Evolutionary conservation across 2,113 vertebrate genomes (phyloP).

Genomic region (Drymodes brunneopygia): DNA sequence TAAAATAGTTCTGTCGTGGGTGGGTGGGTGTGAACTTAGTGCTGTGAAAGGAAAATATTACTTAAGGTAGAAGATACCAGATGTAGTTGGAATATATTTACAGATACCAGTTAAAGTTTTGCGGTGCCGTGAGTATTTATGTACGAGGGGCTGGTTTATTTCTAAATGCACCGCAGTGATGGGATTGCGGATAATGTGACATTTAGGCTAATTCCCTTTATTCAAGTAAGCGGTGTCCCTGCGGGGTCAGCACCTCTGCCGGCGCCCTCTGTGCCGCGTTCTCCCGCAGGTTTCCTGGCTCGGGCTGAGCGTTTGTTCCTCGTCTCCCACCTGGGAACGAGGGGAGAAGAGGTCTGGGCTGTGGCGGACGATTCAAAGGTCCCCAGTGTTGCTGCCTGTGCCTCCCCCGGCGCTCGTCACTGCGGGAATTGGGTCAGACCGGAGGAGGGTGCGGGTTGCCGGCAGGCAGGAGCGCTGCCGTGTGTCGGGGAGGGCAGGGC

Average conservation of each 20-base stretch:
- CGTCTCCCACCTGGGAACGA: neutral
- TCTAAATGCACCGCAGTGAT: neutral
- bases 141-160: neutral
- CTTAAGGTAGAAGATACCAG: too few species aligned
- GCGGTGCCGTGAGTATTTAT: fast-evolving
- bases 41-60: neutral
- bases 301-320: neutral
- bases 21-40: fast-evolving
- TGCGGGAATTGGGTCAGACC: neutral
- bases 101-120: too few species aligned
- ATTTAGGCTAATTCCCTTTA: neutral
- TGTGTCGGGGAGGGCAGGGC: fast-evolving
- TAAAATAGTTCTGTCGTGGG: neutral
- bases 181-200: neutral
- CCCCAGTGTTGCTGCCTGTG: fast-evolving
- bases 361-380: fast-evolving
- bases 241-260: neutral
- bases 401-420: neutral
- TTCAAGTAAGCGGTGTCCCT: neutral
- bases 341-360: neutral
- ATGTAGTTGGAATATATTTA: neutral
- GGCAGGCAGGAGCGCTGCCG: neutral
- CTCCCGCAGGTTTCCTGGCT: neutral
- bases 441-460: neutral
- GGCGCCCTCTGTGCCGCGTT: neutral